Conservation (phyloP, 1,140 invertebrate genomes). For the Scaptomyza graminum region DNA sequence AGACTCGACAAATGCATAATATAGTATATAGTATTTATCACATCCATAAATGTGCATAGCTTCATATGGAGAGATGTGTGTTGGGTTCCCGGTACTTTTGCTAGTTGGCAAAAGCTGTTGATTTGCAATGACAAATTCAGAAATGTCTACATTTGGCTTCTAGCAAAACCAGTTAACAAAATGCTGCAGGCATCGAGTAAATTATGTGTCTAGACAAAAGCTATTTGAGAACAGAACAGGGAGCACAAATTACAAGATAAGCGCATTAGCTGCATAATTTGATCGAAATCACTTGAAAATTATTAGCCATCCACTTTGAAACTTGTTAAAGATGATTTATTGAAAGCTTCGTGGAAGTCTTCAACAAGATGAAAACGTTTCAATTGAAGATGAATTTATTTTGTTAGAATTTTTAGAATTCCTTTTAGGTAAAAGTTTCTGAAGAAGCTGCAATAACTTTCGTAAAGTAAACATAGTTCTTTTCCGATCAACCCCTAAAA, state of each 20-base stretch:
- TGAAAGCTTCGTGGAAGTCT: too few relatives aligned
- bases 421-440: too few relatives aligned
- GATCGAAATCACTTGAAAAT: background rate
- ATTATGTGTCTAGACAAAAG: slow-evolving; percentile 1
- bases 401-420: too few relatives aligned
- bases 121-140: slow-evolving; percentile 67
- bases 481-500: too few relatives aligned
- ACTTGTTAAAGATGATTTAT: slow-evolving; percentile 1
- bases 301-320: background rate
- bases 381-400: too few relatives aligned
- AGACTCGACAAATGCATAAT: slow-evolving; percentile 10
- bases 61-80: background rate
- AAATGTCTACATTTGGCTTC: slow-evolving; percentile 54
- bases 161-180: slow-evolving; percentile 10
- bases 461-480: too few relatives aligned
- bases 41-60: slow-evolving; percentile 14
- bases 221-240: slow-evolving; percentile 1
- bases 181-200: slow-evolving; percentile 8
- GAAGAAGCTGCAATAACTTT: too few relatives aligned
- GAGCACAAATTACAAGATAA: background rate
- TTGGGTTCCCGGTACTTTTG: slow-evolving; percentile 19
- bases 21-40: background rate
- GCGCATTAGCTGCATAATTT: background rate
- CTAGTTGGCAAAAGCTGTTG: slow-evolving; percentile 23
- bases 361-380: too few relatives aligned